These are phyloP conservation scores for Acleris holmiana DNA, from an alignment of 2,888 invertebrate species.

Conservation along the genomic window DNA sequence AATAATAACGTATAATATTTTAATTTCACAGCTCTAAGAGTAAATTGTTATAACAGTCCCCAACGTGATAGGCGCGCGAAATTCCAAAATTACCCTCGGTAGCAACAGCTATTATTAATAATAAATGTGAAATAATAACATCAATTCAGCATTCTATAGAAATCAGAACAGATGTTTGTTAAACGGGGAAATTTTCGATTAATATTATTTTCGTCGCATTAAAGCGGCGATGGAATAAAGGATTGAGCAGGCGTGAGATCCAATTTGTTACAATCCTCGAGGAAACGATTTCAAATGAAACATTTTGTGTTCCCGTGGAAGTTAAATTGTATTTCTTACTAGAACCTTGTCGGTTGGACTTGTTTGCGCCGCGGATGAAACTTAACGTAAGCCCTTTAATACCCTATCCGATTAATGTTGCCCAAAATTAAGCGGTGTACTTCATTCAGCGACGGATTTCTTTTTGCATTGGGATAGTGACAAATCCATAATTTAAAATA, in stretches of 20 bases:
- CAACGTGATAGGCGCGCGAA: conserved; percentile 20
- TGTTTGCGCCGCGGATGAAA: conserved; percentile 59
- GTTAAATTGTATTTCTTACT: conserved; percentile 79
- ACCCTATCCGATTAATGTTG: conserved; percentile 55
- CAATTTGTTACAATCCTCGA: conserved; percentile 78
- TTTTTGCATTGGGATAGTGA: not conserved
- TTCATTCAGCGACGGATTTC: not conserved
- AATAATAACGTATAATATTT: conserved; percentile 7
- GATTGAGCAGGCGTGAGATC: conserved; percentile 76
- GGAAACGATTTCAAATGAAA: conserved; percentile 76
- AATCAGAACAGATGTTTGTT: conserved; percentile 59
- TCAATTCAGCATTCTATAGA: conserved; percentile 51
- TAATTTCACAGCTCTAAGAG: conserved; percentile 18
- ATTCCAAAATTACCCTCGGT: conserved; percentile 32
- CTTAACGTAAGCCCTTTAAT: conserved; percentile 61
- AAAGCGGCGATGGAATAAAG: conserved; percentile 75
- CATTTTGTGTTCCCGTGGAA: conserved; percentile 71
- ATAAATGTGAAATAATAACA: conserved; percentile 36
- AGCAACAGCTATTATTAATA: conserved; percentile 26
- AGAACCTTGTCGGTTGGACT: conserved; percentile 58
- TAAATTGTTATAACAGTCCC: conserved; percentile 16
- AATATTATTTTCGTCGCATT: conserved; percentile 75
- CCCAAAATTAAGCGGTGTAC: conserved; percentile 42
- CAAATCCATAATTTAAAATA: no score
- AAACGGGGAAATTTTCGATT: conserved; percentile 72